Evolutionary conservation across 2,113 vertebrate species (phyloP).

Genomic region (Loxodonta africana): DNA sequence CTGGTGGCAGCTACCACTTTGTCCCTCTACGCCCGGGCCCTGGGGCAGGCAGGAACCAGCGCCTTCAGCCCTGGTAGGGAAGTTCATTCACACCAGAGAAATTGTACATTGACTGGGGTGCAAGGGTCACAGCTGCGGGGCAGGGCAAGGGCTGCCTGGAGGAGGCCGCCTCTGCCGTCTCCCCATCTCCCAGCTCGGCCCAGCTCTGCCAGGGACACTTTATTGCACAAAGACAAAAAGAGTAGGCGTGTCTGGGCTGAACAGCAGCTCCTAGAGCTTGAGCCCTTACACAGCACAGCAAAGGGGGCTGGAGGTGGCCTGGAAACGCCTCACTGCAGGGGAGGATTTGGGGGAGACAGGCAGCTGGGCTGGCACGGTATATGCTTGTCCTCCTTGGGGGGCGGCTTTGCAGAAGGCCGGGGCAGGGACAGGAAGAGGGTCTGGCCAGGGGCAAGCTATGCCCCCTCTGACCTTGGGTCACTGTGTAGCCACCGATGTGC

Average conservation of each 20-base stretch:
- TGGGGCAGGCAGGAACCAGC: slow-evolving; percentile 76
- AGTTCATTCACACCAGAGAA: slow-evolving; percentile 72
- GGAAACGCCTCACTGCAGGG: not conserved
- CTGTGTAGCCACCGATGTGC: not conserved
- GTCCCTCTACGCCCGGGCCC: slow-evolving; percentile 2
- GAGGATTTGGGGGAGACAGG: not conserved
- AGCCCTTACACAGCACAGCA: slow-evolving; percentile 77
- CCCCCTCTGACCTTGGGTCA: accelerated
- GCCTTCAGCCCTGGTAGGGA: slow-evolving; percentile 79
- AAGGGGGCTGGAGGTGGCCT: slow-evolving; percentile 38
- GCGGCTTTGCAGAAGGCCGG: not conserved
- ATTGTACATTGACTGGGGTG: slow-evolving; percentile 71
- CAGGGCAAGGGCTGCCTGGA: slow-evolving; percentile 16
- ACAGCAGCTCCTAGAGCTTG: slow-evolving; percentile 65
- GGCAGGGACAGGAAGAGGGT: not conserved
- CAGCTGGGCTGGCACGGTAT: slow-evolving; percentile 12
- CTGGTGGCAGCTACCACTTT: slow-evolving; percentile 24
- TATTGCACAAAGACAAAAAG: slow-evolving; percentile 79
- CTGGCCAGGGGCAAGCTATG: accelerated
- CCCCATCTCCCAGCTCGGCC: not conserved
- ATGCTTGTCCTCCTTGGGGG: not conserved
- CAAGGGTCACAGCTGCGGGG: slow-evolving; percentile 64
- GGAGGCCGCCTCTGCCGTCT: not conserved
- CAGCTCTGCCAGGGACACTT: slow-evolving; percentile 54
- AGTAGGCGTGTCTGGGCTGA: slow-evolving; percentile 65